phyloP scores from a whole-genome alignment of 2,797 vertebrate species.

The Hybognathus amarus region DNA sequence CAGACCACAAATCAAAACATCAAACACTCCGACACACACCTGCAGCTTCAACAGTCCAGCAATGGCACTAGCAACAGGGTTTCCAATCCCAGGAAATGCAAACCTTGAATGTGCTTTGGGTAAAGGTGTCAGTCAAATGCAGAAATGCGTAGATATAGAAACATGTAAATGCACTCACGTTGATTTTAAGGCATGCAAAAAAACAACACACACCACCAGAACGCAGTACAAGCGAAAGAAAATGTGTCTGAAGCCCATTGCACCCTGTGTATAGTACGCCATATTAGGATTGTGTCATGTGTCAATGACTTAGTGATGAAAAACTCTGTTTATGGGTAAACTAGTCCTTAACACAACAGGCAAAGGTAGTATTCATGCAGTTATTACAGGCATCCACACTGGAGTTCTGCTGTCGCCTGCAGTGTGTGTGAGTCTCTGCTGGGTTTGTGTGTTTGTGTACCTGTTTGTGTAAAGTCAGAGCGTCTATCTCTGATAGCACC shows the following conservation, averaged over 20 bases:
- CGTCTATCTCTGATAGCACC: slow-evolving; percentile 96
- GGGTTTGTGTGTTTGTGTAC: slow-evolving; percentile 64
- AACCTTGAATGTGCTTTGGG: not conserved
- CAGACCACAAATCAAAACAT: slow-evolving; percentile 9
- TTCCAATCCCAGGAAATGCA: not conserved
- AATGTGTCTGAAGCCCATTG: not conserved
- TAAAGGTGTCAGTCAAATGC: not conserved
- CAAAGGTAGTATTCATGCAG: not conserved
- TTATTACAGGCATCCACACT: not conserved
- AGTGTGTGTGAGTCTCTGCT: not conserved
- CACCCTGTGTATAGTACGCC: too few species aligned
- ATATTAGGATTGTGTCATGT: not conserved
- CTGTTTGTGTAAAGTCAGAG: slow-evolving; percentile 95
- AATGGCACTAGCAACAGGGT: not conserved
- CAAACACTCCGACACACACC: not conserved
- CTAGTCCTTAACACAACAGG: too few species aligned
- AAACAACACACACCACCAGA: slow-evolving; percentile 29
- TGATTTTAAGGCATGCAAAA: not conserved
- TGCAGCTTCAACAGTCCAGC: slow-evolving; percentile 18
- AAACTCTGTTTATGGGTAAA: too few species aligned
- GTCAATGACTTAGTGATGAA: too few species aligned
- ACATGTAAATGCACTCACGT: not conserved
- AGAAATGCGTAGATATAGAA: slow-evolving; percentile 32
- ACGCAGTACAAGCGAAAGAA: slow-evolving; percentile 28
- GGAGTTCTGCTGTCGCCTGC: not conserved